These are phyloP conservation scores for Poliocrania exsul DNA, from an alignment of 2,797 vertebrate genomes.

Conservation along the genomic window DNA sequence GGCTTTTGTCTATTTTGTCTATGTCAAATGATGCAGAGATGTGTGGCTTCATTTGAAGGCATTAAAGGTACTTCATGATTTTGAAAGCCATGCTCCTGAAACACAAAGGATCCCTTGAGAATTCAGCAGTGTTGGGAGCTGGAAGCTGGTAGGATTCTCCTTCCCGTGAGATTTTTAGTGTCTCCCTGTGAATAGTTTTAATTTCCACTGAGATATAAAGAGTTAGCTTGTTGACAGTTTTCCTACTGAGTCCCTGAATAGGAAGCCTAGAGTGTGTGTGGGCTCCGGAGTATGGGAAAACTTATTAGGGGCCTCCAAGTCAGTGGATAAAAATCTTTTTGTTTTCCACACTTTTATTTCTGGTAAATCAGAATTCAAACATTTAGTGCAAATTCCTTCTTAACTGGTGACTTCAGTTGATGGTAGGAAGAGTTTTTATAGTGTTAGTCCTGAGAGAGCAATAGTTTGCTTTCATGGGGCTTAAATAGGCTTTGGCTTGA, in stretches of 20 bases:
- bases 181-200: background rate
- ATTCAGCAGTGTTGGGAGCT: background rate
- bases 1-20: background rate
- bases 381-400: background rate
- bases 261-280: slow-evolving; percentile 15
- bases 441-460: background rate
- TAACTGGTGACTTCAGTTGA: background rate
- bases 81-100: background rate
- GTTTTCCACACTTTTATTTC: background rate
- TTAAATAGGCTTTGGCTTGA: background rate
- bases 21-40: background rate
- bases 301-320: background rate
- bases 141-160: background rate
- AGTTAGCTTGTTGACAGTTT: slow-evolving; percentile 26
- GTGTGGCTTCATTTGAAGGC: background rate
- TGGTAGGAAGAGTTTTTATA: background rate
- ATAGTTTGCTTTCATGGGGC: background rate
- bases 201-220: slow-evolving; percentile 20
- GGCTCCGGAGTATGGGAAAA: slow-evolving; percentile 44
- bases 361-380: background rate
- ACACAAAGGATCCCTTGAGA: background rate
- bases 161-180: background rate
- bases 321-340: slow-evolving; percentile 5
- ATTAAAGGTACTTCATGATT: background rate
- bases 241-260: background rate